Evolutionary conservation across 2,888 invertebrate genomes (phyloP).

Genomic region (Chaitophorus viminalis): DNA sequence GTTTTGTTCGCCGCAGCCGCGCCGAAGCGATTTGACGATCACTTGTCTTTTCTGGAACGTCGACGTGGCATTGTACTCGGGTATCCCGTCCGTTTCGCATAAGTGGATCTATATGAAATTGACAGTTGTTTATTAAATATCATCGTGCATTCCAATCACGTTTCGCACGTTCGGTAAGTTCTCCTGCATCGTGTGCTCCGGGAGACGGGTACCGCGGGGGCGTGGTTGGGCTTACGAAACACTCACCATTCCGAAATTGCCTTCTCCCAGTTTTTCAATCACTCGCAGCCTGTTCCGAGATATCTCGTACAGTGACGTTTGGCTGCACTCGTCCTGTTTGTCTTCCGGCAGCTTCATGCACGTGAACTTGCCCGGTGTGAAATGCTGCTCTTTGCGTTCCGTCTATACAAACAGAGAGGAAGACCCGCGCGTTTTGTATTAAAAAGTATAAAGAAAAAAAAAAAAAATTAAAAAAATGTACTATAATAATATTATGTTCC

Average conservation of each 20-base stretch:
- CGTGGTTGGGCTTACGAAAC: background rate
- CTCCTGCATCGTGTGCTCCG: background rate
- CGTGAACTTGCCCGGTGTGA: constrained; percentile 78
- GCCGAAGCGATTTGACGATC: constrained; percentile 80
- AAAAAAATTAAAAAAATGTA: too few species aligned
- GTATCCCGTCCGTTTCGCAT: constrained; percentile 81
- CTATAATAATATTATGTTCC: background rate
- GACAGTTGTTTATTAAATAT: constrained; percentile 55
- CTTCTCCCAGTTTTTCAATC: constrained; percentile 86
- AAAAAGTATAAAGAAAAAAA: background rate
- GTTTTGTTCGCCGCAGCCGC: constrained; percentile 76
- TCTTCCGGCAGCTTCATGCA: constrained; percentile 79
- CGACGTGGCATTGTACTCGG: constrained; percentile 75
- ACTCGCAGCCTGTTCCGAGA: constrained; percentile 85
- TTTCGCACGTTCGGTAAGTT: constrained; percentile 8
- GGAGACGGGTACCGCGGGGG: background rate
- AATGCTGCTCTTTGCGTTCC: constrained; percentile 74
- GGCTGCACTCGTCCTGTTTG: constrained; percentile 74
- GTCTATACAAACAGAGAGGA: constrained; percentile 68
- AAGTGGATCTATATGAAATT: constrained; percentile 74
- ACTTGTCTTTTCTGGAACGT: constrained; percentile 78
- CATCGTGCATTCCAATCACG: constrained; percentile 42
- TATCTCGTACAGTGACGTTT: constrained; percentile 79
- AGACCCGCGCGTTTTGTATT: background rate
- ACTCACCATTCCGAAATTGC: constrained; percentile 86